These are phyloP conservation scores for Lonchura striata DNA, from an alignment of 2,113 vertebrate species.

Conservation along the genomic window DNA sequence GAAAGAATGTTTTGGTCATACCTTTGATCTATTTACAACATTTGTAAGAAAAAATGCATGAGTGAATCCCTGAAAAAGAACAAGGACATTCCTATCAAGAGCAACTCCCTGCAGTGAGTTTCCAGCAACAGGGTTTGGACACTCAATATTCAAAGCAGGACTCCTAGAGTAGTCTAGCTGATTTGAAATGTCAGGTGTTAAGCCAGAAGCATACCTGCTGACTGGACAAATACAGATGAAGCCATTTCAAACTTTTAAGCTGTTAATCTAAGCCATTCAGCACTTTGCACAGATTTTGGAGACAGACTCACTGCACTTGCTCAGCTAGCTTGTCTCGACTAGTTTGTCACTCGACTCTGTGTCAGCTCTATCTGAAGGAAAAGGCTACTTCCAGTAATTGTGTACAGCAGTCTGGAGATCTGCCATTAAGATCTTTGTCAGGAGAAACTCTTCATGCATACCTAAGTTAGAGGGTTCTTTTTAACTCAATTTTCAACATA, in stretches of 20 bases:
- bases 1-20: background rate
- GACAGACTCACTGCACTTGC: background rate
- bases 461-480: background rate
- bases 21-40: background rate
- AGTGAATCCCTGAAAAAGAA: background rate
- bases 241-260: background rate
- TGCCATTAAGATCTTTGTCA: background rate
- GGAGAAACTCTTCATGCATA: background rate
- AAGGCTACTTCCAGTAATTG: background rate
- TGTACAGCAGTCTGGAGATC: background rate
- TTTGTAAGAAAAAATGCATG: background rate
- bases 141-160: background rate
- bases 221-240: background rate
- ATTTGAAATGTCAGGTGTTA: background rate
- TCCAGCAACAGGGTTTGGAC: background rate
- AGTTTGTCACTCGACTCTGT: background rate
- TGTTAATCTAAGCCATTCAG: background rate
- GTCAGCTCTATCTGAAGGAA: background rate
- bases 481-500: background rate
- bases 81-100: background rate
- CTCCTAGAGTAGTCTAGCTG: background rate
- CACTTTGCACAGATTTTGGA: background rate
- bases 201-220: background rate
- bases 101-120: background rate
- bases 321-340: background rate